These are phyloP conservation scores for Ceyx melanurus DNA, from an alignment of 2,113 vertebrate species.

Conservation along the genomic window DNA sequence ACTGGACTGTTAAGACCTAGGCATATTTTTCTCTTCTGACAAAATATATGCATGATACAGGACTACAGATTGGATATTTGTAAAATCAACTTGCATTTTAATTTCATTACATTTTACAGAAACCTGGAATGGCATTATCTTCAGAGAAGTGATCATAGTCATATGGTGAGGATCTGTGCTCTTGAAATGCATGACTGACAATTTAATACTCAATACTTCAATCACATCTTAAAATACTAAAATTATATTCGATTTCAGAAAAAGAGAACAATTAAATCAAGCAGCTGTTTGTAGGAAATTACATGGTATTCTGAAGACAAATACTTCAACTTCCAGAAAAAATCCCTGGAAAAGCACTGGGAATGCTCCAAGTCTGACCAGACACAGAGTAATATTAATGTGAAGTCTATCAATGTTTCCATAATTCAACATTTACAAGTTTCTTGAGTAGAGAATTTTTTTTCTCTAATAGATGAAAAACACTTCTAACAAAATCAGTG, in stretches of 20 bases:
- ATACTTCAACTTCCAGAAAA: not conserved
- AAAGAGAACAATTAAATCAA: slow-evolving; percentile 61
- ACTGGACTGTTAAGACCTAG: not conserved
- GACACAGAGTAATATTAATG: not conserved
- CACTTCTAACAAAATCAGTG: not conserved
- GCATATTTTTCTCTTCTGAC: not conserved
- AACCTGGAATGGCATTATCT: not conserved
- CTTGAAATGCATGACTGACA: slow-evolving; percentile 31
- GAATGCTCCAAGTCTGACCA: no score
- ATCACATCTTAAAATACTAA: slow-evolving; percentile 17
- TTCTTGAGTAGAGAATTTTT: no score
- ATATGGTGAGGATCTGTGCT: not conserved
- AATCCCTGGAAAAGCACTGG: no score
- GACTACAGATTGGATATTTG: not conserved
- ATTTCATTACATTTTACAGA: slow-evolving; percentile 18
- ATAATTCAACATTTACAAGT: not conserved
- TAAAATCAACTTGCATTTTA: not conserved
- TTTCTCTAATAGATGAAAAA: not conserved
- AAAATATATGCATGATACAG: not conserved
- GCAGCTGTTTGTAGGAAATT: slow-evolving; percentile 62
- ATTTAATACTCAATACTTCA: slow-evolving; percentile 15
- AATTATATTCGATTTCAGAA: slow-evolving; percentile 55
- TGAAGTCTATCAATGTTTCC: not conserved
- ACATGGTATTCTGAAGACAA: slow-evolving; percentile 54
- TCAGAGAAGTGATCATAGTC: not conserved